Evolutionary conservation across 2,797 vertebrate species (phyloP).

Genomic region (Aquila chrysaetos): DNA sequence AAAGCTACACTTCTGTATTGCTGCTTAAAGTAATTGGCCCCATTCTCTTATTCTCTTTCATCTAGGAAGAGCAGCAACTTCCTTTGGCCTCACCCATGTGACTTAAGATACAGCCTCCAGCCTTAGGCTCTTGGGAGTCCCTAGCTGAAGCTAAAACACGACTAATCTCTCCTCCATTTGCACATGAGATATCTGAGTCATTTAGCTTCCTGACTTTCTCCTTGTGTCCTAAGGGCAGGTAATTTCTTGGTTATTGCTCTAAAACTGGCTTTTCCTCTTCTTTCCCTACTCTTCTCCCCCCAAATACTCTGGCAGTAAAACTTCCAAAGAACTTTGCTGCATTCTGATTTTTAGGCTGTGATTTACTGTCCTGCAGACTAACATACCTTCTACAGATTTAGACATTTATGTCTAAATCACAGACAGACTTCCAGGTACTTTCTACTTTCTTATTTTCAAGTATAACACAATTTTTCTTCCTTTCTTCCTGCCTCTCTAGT

Average conservation of each 20-base stretch:
- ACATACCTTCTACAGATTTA: background rate
- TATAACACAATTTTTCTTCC: background rate
- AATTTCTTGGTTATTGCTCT: background rate
- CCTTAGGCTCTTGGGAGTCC: background rate
- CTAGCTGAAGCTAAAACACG: background rate
- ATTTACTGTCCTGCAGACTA: background rate
- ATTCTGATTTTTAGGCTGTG: background rate
- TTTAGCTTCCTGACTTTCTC: background rate
- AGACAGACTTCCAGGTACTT: background rate
- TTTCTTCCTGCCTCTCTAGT: background rate
- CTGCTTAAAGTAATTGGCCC: background rate
- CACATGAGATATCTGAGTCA: background rate
- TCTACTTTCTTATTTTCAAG: background rate
- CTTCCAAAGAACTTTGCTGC: background rate
- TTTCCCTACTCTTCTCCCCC: background rate
- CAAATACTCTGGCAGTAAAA: background rate
- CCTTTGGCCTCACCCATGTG: background rate
- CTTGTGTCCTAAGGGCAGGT: background rate
- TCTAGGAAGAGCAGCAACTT: background rate
- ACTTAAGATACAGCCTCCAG: background rate
- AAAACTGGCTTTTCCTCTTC: background rate
- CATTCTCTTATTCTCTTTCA: background rate
- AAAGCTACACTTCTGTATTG: background rate
- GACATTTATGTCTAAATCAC: background rate
- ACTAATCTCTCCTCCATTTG: background rate